These are phyloP conservation scores for Metaphire vulgaris DNA, from an alignment of 1,140 invertebrate genomes.

Conservation along the genomic window DNA sequence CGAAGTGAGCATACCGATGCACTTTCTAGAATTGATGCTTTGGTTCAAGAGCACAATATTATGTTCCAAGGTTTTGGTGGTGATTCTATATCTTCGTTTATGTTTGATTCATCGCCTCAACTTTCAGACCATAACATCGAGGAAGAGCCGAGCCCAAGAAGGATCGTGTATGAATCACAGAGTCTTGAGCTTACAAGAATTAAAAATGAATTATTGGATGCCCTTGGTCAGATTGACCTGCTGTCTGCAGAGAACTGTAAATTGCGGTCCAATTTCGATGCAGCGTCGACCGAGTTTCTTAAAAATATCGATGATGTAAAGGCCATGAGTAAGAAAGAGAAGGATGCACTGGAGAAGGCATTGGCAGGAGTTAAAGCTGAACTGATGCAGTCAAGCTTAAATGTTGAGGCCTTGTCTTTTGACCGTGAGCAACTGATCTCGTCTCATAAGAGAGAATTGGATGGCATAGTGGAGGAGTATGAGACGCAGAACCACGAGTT, in stretches of 20 bases:
- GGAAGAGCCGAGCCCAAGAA: slow-evolving; percentile 15
- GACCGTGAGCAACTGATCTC: not conserved
- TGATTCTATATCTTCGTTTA: not conserved
- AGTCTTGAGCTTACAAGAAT: slow-evolving; percentile 1
- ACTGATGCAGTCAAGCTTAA: slow-evolving; percentile 2
- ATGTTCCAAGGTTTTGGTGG: not conserved
- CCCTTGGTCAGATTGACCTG: not conserved
- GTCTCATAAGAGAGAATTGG: slow-evolving; percentile 4
- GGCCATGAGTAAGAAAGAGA: not conserved
- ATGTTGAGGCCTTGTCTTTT: not conserved
- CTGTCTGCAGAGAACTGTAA: not conserved
- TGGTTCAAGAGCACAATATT: not conserved
- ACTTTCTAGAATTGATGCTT: not conserved
- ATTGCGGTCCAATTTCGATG: not conserved
- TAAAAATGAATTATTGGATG: slow-evolving; percentile 2
- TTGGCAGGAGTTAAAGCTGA: not conserved
- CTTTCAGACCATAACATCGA: not conserved
- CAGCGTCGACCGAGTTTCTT: not conserved
- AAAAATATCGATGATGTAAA: not conserved
- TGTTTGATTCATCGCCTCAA: not conserved
- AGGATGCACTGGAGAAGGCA: not conserved
- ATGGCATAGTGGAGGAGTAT: not conserved
- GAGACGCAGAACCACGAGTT: not conserved
- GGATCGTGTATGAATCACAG: not conserved
- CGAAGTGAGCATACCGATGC: not conserved